phyloP scores from a whole-genome alignment of 2,113 vertebrate genomes.

The Penelope pileata region DNA sequence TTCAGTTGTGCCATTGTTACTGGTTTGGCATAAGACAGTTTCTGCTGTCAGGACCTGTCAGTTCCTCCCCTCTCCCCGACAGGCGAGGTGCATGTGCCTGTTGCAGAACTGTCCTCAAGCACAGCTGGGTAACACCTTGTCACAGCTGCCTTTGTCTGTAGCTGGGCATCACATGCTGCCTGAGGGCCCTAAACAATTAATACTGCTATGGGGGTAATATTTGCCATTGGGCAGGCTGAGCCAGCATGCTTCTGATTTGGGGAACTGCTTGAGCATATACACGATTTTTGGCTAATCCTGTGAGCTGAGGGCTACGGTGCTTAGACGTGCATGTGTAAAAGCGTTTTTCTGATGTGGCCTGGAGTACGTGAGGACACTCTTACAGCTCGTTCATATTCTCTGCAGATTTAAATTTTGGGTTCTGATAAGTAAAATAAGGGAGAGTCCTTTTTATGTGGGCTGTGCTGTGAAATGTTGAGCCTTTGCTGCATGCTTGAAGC shows the following conservation, averaged over 20 bases:
- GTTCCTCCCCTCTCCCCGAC: neutral
- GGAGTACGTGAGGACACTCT: neutral
- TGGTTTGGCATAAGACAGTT: neutral
- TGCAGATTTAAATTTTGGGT: neutral
- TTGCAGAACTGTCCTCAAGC: slow-evolving; percentile 12
- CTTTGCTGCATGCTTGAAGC: neutral
- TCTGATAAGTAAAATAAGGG: neutral
- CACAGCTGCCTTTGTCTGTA: neutral
- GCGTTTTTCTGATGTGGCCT: neutral
- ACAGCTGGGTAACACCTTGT: neutral
- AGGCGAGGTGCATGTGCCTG: neutral
- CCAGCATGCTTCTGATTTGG: neutral
- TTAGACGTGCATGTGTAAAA: neutral
- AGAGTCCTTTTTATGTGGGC: neutral
- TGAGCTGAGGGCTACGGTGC: neutral
- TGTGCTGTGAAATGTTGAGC: neutral
- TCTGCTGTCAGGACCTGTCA: neutral
- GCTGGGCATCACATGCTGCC: neutral
- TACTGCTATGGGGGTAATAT: neutral
- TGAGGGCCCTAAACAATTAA: neutral
- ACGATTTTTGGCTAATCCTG: neutral
- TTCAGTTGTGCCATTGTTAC: neutral
- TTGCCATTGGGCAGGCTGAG: neutral
- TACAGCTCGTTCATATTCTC: neutral
- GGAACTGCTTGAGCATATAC: neutral